phyloP scores from a whole-genome alignment of 2,888 invertebrate genomes.

The Eudasyphora cyanicolor region DNA sequence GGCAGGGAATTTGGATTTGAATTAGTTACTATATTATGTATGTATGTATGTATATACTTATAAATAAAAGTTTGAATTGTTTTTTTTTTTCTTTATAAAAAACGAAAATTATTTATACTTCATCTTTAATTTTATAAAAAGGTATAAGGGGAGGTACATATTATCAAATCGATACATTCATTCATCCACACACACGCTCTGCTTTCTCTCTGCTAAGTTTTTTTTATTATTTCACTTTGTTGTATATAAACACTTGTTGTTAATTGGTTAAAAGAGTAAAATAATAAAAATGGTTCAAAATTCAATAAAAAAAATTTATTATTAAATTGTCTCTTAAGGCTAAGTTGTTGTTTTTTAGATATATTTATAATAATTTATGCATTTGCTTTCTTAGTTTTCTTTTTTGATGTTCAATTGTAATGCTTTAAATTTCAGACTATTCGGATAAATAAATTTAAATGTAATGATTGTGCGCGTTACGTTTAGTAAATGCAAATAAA shows the following conservation, averaged over 20 bases:
- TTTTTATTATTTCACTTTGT: no score
- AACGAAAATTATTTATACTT: slow-evolving; percentile 27
- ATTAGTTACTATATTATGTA: not conserved
- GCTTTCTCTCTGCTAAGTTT: no score
- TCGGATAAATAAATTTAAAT: not conserved
- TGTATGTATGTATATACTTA: not conserved
- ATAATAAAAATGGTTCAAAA: not conserved
- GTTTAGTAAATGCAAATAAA: slow-evolving; percentile 35
- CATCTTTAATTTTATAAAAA: slow-evolving; percentile 26
- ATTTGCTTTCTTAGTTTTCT: slow-evolving; percentile 37
- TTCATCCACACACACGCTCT: not conserved
- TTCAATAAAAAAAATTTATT: slow-evolving; percentile 20
- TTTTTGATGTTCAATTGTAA: slow-evolving; percentile 38
- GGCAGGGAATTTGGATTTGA: slow-evolving; percentile 2
- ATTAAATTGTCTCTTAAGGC: not conserved
- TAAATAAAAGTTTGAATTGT: not conserved
- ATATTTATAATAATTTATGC: slow-evolving; percentile 33
- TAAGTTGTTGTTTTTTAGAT: slow-evolving; percentile 1
- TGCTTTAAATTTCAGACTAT: slow-evolving; percentile 27
- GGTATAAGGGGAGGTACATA: slow-evolving; percentile 24
- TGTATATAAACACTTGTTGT: slow-evolving; percentile 18
- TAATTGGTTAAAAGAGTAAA: slow-evolving; percentile 33
- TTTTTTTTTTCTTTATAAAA: slow-evolving; percentile 4
- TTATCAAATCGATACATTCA: slow-evolving; percentile 28
- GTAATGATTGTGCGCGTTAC: slow-evolving; percentile 35